A percentile compares a stretch with the other conserved stretches of the same genome.
These are phyloP conservation scores for Trachymyrmex cornetzi DNA, from an alignment of 1,140 invertebrate genomes.

Conservation along the genomic window DNA sequence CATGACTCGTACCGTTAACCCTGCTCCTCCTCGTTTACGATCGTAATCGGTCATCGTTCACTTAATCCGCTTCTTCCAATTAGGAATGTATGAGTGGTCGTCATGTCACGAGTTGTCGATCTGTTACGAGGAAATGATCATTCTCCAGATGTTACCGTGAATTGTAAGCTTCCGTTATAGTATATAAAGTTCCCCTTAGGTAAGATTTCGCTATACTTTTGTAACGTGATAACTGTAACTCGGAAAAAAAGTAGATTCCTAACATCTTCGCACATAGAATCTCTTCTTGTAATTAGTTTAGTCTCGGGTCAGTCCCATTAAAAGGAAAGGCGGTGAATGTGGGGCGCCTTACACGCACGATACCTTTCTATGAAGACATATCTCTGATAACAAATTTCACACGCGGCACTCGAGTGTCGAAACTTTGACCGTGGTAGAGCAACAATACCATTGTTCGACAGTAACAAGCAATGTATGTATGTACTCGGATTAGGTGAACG, in stretches of 20 bases:
- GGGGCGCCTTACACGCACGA: slow-evolving; percentile 8
- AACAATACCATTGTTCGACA: slow-evolving; percentile 7
- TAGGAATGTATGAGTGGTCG: slow-evolving; percentile 25
- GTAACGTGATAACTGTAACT: slow-evolving; percentile 34
- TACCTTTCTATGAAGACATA: slow-evolving; percentile 24
- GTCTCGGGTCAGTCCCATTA: slow-evolving; percentile 35
- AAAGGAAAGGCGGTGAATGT: slow-evolving; percentile 49
- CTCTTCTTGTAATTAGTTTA: slow-evolving; percentile 26
- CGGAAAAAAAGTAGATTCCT: neutral
- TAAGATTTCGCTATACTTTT: slow-evolving; percentile 10
- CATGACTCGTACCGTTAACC: slow-evolving; percentile 52
- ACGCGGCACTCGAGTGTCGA: neutral
- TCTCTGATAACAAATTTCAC: slow-evolving; percentile 45
- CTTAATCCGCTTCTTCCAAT: slow-evolving; percentile 38
- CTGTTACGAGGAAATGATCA: slow-evolving; percentile 22
- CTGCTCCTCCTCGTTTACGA: slow-evolving; percentile 9
- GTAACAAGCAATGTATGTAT: neutral
- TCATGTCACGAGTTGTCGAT: neutral
- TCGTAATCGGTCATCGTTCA: slow-evolving; percentile 14
- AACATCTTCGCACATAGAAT: neutral
- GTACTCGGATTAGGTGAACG: neutral
- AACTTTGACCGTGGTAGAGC: neutral
- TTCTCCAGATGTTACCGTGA: neutral
- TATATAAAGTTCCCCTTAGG: neutral
- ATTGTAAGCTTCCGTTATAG: slow-evolving; percentile 37